Conservation (phyloP, 37 sponge, comb jelly and placozoan species). For the Hormiphora californensis region DNA sequence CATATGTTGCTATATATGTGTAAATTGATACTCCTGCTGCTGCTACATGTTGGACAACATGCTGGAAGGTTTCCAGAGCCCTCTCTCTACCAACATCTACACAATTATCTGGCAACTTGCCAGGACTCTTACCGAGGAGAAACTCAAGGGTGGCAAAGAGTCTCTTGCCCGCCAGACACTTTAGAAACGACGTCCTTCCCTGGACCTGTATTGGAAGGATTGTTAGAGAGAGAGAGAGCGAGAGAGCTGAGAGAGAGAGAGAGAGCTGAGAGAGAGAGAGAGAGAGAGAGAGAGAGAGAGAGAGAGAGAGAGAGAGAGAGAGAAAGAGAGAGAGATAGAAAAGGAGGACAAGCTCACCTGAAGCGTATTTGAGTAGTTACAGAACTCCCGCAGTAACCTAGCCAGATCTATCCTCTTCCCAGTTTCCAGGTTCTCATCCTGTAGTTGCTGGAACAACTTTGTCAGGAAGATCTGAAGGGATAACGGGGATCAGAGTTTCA, state of each 20-base stretch:
- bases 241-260: too few relatives aligned
- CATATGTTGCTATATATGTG: background rate
- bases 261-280: too few relatives aligned
- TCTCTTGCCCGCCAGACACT: conserved; percentile 11
- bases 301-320: background rate
- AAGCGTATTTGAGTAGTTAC: conserved; percentile 41
- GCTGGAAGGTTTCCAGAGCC: too few relatives aligned
- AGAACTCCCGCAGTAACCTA: conserved; percentile 25
- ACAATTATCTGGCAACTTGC: too few relatives aligned
- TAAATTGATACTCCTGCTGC: too few relatives aligned
- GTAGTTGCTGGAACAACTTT: conserved; percentile 47
- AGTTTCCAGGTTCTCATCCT: conserved; percentile 42
- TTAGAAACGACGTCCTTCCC: conserved; percentile 15
- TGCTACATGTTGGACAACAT: too few relatives aligned
- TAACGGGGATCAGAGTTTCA: background rate
- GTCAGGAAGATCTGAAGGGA: conserved; percentile 28
- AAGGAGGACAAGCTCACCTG: background rate
- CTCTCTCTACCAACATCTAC: too few relatives aligned
- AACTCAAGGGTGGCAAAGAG: conserved; percentile 42
- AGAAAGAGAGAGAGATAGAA: too few relatives aligned
- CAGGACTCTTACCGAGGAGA: too few relatives aligned
- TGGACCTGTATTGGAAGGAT: background rate
- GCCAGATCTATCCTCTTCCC: conserved; percentile 3
- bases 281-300: background rate
- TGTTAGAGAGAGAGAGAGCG: too few relatives aligned